These are phyloP conservation scores for Tiliacea citrago DNA, from an alignment of 2,888 invertebrate genomes.

Conservation along the genomic window DNA sequence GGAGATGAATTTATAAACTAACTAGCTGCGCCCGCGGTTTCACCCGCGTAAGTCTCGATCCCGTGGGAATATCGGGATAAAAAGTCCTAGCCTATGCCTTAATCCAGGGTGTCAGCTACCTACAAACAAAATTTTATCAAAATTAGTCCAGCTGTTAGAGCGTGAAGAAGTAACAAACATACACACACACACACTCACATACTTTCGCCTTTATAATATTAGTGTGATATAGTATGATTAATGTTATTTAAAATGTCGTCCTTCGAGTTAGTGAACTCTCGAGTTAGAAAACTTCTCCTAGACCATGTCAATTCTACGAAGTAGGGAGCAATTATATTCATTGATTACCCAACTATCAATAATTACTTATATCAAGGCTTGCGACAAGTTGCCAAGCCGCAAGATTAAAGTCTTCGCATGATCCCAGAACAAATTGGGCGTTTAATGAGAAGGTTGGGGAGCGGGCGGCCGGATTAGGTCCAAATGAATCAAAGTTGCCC, in stretches of 20 bases:
- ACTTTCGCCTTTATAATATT: no score
- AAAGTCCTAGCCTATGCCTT: no score
- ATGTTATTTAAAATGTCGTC: background rate
- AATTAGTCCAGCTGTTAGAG: no score
- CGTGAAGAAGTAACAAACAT: no score
- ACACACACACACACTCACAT: no score
- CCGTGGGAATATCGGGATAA: no score
- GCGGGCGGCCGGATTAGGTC: conserved; percentile 81
- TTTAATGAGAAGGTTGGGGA: conserved; percentile 86
- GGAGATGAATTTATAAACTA: background rate
- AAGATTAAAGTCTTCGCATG: conserved; percentile 84
- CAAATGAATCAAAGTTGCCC: conserved; percentile 85
- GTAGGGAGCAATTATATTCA: conserved; percentile 10
- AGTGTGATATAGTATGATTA: no score
- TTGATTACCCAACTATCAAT: conserved; percentile 28
- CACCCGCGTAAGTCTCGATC: no score
- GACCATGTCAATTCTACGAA: background rate
- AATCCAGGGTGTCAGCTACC: no score
- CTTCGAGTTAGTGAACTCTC: background rate
- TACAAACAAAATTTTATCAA: no score
- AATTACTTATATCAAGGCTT: conserved; percentile 47
- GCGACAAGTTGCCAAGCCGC: conserved; percentile 73
- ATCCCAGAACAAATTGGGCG: conserved; percentile 86
- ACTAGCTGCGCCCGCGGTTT: no score
- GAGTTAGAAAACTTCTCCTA: no score